Evolutionary conservation across 2,888 invertebrate genomes (phyloP), one percentile per base, ranked within the genome.

Genomic region (Zele albiditarsus): DNA sequence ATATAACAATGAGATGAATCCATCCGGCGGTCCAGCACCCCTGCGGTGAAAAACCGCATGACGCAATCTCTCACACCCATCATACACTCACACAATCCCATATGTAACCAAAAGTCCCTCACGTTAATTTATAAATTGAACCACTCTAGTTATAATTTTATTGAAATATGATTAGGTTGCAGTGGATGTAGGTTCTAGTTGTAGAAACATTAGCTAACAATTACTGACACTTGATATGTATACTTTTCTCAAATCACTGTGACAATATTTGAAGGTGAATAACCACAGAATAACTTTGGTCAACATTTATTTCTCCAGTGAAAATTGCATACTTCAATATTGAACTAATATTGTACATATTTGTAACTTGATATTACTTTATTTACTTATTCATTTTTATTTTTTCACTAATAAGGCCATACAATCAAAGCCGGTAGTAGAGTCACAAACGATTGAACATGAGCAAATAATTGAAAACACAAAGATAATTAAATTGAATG

Each of bases 1-100:
- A 63, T 71, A 67, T 66, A 79, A 80, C 80, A 80, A 81, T 80
- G 75, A 75, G 57, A 80, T 84, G 83, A 81, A 84, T 84, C 78
- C 79, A 81, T 83, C 81, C 75, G 79, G 81, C 74, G 81, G 79
- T 81, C 80, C 62, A 73, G 75, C 85, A 33, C 85, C 23, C 75
- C 53, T 80, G 79, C 84, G 82, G 78, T 72, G 73, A 78, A 72
- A 63, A 76, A 46, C 78, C 67, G 71, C 75, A 53, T 78, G 80
- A 77, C 57, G 75, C 80, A 74, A 49, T 72, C 6, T 77, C 77
- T 78, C 79, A 71, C 63, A 66, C 70, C 46, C 80, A 81, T 53
- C 53, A 23, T 53, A 20, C 3, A n/a, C 77, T 74, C 62, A 46
- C 49, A 23, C 53, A 27, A 60, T 33, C 66, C 57, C 28, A 58